These are phyloP conservation scores for Himalopsyche japonica DNA, from an alignment of 2,888 invertebrate genomes.

Conservation along the genomic window DNA sequence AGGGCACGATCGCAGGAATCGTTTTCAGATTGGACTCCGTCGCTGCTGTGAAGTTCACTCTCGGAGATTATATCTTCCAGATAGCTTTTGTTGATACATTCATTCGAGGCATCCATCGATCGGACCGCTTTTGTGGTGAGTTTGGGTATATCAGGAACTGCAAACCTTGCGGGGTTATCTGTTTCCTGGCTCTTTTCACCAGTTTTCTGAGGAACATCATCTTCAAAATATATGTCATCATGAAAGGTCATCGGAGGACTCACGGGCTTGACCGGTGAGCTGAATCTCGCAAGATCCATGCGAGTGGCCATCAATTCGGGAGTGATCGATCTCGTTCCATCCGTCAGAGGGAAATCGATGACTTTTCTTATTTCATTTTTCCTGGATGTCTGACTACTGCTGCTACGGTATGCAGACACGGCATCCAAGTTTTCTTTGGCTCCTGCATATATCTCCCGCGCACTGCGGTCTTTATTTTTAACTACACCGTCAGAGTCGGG, in stretches of 20 bases:
- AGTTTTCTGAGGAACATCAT: slow-evolving; percentile 10
- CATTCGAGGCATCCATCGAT: neutral
- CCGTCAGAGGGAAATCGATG: neutral
- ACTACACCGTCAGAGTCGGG: neutral
- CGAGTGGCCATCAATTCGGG: slow-evolving; percentile 27
- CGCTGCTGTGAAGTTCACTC: slow-evolving; percentile 38
- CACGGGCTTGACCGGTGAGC: slow-evolving; percentile 9
- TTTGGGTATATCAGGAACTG: slow-evolving; percentile 28
- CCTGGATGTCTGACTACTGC: neutral
- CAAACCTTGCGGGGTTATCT: neutral
- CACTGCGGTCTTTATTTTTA: neutral
- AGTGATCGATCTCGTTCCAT: slow-evolving; percentile 16
- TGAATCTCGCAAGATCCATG: slow-evolving; percentile 19
- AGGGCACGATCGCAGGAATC: neutral
- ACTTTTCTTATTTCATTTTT: neutral
- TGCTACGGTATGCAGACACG: neutral
- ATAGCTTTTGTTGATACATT: slow-evolving; percentile 6
- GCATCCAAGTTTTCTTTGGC: neutral
- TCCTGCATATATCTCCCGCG: neutral
- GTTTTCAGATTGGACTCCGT: slow-evolving; percentile 17
- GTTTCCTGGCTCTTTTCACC: neutral
- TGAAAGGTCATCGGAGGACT: slow-evolving; percentile 18
- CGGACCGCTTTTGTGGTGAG: neutral
- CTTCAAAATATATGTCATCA: slow-evolving; percentile 33
- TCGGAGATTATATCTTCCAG: slow-evolving; percentile 38